phyloP scores from a whole-genome alignment of 2,888 invertebrate genomes.

The Thyatira batis region DNA sequence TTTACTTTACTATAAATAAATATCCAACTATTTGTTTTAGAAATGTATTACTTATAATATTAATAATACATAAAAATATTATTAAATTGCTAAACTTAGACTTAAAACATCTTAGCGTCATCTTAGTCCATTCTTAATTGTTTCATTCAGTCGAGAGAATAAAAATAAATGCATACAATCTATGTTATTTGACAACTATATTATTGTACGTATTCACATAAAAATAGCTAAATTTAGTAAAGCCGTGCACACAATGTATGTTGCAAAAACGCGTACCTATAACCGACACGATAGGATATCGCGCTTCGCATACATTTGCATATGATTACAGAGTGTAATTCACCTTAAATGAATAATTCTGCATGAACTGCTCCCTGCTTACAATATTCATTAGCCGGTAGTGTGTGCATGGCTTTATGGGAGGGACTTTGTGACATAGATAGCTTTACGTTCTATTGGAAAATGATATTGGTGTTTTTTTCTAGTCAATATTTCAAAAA shows the following conservation, averaged over 20 bases:
- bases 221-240: background rate
- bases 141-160: no score
- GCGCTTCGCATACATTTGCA: constrained; percentile 48
- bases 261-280: constrained; percentile 31
- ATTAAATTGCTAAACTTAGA: no score
- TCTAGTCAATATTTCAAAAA: background rate
- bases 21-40: no score
- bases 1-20: no score
- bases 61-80: no score
- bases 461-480: background rate
- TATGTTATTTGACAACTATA: no score
- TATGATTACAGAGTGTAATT: constrained; percentile 45
- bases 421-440: background rate
- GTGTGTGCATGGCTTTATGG: constrained; percentile 7
- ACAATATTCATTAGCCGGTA: constrained; percentile 29
- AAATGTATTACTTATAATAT: no score
- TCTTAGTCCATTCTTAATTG: no score
- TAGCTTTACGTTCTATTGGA: background rate
- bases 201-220: no score
- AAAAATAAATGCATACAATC: no score
- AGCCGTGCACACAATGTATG: constrained; percentile 14
- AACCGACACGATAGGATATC: constrained; percentile 38
- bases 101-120: no score
- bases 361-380: constrained; percentile 19
- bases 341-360: constrained; percentile 50